These are phyloP conservation scores for Odobenus rosmarus DNA, from an alignment of 2,113 vertebrate species.

Conservation along the genomic window DNA sequence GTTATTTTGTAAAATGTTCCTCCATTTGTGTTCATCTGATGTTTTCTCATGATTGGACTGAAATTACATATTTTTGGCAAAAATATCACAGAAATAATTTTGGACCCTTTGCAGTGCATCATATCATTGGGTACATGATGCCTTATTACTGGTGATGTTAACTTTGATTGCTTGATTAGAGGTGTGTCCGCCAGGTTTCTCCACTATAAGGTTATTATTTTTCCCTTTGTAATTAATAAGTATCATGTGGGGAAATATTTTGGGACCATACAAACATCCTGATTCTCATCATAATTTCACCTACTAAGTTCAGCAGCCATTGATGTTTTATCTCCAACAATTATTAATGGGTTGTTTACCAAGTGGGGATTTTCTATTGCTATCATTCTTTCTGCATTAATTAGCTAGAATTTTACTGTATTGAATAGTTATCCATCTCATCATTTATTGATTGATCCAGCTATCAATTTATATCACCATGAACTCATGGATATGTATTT, in stretches of 20 bases:
- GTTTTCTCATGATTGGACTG: constrained; percentile 16
- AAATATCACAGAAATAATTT: constrained; percentile 14
- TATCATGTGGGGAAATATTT: constrained; percentile 52
- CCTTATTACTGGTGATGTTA: constrained; percentile 41
- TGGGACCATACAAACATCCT: constrained; percentile 6
- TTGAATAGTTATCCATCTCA: background rate
- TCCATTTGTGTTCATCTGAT: constrained; percentile 33
- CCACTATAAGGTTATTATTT: constrained; percentile 45
- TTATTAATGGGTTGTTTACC: background rate
- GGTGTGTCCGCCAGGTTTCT: constrained; percentile 20
- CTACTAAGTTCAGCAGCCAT: constrained; percentile 39
- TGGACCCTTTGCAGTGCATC: background rate
- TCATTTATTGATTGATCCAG: background rate
- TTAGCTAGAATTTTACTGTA: background rate
- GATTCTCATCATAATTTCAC: constrained; percentile 47
- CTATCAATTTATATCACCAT: background rate
- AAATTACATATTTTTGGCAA: constrained; percentile 38
- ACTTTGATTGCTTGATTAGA: constrained; percentile 65
- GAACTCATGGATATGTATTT: background rate
- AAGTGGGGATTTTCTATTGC: constrained; percentile 18
- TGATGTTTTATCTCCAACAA: constrained; percentile 45
- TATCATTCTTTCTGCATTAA: background rate
- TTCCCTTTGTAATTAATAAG: constrained; percentile 68
- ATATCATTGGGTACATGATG: constrained; percentile 29
- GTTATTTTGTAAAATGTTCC: constrained; percentile 14